Conservation (phyloP, 2,888 invertebrate species). For the Apocheima hispidaria region DNA sequence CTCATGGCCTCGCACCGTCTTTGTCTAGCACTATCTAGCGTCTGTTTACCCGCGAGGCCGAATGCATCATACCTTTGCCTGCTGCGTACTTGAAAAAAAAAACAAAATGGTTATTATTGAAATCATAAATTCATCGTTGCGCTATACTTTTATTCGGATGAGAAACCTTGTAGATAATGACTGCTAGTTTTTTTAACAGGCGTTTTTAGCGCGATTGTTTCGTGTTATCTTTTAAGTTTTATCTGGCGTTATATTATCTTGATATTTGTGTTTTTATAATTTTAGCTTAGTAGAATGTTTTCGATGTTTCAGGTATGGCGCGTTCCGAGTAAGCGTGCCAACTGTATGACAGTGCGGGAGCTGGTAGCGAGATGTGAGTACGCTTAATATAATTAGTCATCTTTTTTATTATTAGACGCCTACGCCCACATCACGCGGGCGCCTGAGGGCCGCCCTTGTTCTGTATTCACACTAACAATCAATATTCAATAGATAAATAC, state of each 20-base stretch:
- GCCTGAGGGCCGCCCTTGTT: constrained; percentile 22
- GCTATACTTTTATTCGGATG: constrained; percentile 59
- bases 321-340: constrained; percentile 67
- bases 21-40: constrained; percentile 85
- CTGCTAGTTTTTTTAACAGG: constrained; percentile 48
- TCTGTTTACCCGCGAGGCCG: constrained; percentile 84
- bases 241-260: constrained; percentile 18
- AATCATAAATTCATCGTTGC: constrained; percentile 67
- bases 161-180: constrained; percentile 67
- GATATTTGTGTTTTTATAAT: constrained; percentile 27
- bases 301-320: constrained; percentile 73
- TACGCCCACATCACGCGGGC: constrained; percentile 21
- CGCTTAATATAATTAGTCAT: constrained; percentile 30
- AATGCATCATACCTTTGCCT: constrained; percentile 82
- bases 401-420: constrained; percentile 33
- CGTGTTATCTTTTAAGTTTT: constrained; percentile 23
- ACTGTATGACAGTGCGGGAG: constrained; percentile 64
- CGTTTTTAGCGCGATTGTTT: constrained; percentile 39
- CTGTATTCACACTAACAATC: neutral
- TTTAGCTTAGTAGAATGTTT: constrained; percentile 40
- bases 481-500: neutral
- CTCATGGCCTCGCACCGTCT: constrained; percentile 85
- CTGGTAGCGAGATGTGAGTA: constrained; percentile 73
- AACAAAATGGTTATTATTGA: constrained; percentile 72
- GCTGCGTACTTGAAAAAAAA: constrained; percentile 68